Evolutionary conservation across 2,888 invertebrate species (phyloP), one percentile per base, ranked within the genome.

Genomic region (Toxonevra muliebris): DNA sequence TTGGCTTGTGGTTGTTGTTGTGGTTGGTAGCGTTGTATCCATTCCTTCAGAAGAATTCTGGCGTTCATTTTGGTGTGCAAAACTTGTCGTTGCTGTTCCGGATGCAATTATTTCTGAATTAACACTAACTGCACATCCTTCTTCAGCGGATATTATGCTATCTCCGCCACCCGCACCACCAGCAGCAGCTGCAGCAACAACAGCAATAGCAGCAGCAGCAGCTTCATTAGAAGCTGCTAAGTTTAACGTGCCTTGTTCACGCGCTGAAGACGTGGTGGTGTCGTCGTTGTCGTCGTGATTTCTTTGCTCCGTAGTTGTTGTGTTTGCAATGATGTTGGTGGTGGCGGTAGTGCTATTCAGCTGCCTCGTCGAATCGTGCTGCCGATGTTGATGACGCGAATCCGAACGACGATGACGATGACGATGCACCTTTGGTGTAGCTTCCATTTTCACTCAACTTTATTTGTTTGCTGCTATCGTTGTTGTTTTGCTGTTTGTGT

Each of bases 361-460:
- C 64, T 55, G 48, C 13, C 15, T 48, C 48, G 48, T 48, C 15
- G 13, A 48, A n/a, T 66, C 60, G 43, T 66, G 66, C 69, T 30
- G 30, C 30, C 68, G 69, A 52, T 68, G 30, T 7, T 30, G 69
- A 71, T 83, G 80, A 54, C 84, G 79, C 40, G 82, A 81, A 69
- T 80, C 80, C 12, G 81, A 78, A 68, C 84, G 83, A 65, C 84
- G 81, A 72, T 82, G 82, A 69, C 83, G 83, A 76, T 84, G 84
- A 68, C 83, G 83, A 79, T 85, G 85, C 74, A 85, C 84, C 79
- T 85, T 85, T 74, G 85, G 83, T 45, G 72, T 73, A 72, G 81
- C 77, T 76, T 85, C 85, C 84, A 85, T 85, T 72, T 63, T 70
- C 41, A 7, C 30, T 30, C 58, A 68, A 40, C 15, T 12, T 40